phyloP scores from a whole-genome alignment of 2,113 vertebrate species.

The Tamias sibiricus region DNA sequence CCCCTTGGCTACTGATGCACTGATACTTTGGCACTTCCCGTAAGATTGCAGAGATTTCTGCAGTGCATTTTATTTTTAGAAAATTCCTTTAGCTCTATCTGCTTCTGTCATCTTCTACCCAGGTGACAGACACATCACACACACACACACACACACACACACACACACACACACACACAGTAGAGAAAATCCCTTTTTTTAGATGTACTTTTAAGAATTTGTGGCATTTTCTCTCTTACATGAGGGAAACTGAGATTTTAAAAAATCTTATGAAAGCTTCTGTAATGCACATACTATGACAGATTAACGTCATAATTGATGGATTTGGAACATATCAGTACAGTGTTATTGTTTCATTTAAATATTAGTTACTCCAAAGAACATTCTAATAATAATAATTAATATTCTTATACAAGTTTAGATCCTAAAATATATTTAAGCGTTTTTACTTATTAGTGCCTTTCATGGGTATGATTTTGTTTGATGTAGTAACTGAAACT shows the following conservation, averaged over 20 bases:
- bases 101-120: conserved; percentile 75
- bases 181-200: conserved; percentile 44
- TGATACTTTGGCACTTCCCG: conserved; percentile 78
- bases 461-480: background rate
- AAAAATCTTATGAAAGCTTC: conserved; percentile 40
- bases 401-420: background rate
- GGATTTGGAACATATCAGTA: background rate
- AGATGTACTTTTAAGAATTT: conserved; percentile 43
- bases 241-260: background rate
- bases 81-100: conserved; percentile 77
- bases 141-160: background rate
- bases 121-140: conserved; percentile 72
- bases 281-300: background rate
- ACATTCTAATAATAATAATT: background rate
- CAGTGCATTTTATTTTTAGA: conserved; percentile 81
- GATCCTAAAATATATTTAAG: background rate
- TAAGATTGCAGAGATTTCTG: conserved; percentile 68
- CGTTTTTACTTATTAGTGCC: background rate
- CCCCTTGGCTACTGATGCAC: conserved; percentile 75
- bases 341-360: background rate
- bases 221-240: background rate
- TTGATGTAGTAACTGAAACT: background rate
- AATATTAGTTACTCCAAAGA: background rate
- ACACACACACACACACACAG: background rate
- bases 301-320: conserved; percentile 21